Evolutionary conservation across 2,888 invertebrate genomes (phyloP).

Genomic region (Chrysopilus asiliformis): DNA sequence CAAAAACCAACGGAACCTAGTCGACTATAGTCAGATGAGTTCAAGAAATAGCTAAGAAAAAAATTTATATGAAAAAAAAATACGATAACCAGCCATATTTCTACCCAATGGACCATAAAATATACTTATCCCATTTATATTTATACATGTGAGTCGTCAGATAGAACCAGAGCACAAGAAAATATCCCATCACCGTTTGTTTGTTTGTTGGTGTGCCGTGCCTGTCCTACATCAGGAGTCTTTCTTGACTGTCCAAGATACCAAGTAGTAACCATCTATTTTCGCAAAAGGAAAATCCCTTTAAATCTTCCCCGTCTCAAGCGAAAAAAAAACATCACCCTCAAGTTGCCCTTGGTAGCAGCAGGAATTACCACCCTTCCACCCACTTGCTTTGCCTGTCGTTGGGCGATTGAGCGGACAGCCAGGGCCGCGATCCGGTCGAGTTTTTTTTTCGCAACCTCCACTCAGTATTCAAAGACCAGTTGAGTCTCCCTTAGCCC

Average conservation of each 20-base stretch:
- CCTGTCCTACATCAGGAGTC: background rate
- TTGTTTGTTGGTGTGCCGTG: background rate
- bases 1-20: no score
- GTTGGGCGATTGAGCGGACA: no score
- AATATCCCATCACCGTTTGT: background rate
- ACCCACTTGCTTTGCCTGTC: no score
- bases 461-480: no score
- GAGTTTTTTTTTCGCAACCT: no score
- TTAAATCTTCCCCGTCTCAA: background rate
- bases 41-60: slow-evolving; percentile 4
- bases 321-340: no score
- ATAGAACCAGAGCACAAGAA: no score
- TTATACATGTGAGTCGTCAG: slow-evolving; percentile 16
- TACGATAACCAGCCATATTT: slow-evolving; percentile 20
- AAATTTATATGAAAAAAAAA: slow-evolving; percentile 1
- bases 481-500: no score
- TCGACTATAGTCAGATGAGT: no score
- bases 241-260: slow-evolving; percentile 11
- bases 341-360: no score
- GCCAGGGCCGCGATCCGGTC: no score
- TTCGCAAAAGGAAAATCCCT: slow-evolving; percentile 1
- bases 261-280: slow-evolving; percentile 12
- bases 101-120: slow-evolving; percentile 22
- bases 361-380: no score
- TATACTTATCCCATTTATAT: slow-evolving; percentile 22